These are phyloP conservation scores for Indri indri DNA, from an alignment of 2,113 vertebrate species.

Conservation along the genomic window DNA sequence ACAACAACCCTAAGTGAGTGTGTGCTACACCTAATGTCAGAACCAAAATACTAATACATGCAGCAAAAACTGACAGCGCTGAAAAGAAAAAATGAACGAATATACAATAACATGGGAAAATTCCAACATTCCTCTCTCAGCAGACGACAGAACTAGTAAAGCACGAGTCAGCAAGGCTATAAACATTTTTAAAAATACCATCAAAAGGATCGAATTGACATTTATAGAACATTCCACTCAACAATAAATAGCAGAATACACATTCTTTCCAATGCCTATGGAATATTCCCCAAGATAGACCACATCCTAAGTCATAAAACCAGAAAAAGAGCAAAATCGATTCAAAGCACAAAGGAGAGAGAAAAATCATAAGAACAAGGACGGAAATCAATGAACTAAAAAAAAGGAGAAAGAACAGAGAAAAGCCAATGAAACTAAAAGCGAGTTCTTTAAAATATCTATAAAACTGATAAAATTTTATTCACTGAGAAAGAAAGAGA, in stretches of 20 bases:
- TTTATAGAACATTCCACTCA: not conserved
- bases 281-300: not conserved
- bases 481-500: not conserved
- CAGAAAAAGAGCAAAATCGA: not conserved
- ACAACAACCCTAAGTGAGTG: not conserved
- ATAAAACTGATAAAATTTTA: not conserved
- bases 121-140: accelerated
- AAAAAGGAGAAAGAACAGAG: not conserved
- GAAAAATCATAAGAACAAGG: not conserved
- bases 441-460: not conserved
- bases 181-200: not conserved
- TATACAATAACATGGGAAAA: not conserved
- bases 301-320: not conserved
- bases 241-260: not conserved
- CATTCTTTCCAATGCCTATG: not conserved
- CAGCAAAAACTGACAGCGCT: not conserved
- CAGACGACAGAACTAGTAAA: too few species aligned
- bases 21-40: too few species aligned
- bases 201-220: not conserved
- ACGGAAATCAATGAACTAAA: too few species aligned
- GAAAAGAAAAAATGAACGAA: too few species aligned
- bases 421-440: not conserved
- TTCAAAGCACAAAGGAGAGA: not conserved
- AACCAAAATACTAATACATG: not conserved
- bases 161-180: not conserved